A percentile compares a stretch with the other conserved stretches of the same genome.
Conservation (phyloP, 2,797 vertebrate genomes). For the Peromyscus attwateri region DNA sequence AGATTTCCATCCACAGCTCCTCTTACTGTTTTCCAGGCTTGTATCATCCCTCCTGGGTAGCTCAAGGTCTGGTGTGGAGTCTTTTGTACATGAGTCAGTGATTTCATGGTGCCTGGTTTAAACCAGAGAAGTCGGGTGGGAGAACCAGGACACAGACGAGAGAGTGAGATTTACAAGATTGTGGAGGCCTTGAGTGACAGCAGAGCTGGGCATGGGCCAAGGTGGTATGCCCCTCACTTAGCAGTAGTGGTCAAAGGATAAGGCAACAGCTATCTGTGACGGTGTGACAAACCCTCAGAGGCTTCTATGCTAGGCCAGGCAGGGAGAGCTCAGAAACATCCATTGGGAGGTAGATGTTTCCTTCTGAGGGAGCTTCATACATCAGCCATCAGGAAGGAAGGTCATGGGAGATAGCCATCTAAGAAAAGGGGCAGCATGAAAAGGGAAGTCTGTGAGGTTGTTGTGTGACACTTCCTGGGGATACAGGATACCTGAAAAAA, state of each 20-base stretch:
- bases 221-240: no score
- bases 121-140: background rate
- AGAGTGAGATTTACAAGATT: background rate
- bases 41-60: background rate
- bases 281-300: rapidly evolving
- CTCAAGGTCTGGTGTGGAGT: background rate
- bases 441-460: background rate
- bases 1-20: background rate
- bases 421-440: background rate
- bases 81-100: rapidly evolving
- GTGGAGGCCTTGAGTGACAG: background rate
- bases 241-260: background rate
- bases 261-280: background rate
- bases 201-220: background rate
- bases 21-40: background rate
- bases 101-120: background rate
- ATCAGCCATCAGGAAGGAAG: background rate
- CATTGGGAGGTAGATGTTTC: background rate
- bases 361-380: background rate
- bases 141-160: background rate
- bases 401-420: rapidly evolving
- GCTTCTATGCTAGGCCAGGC: background rate
- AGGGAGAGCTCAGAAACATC: background rate
- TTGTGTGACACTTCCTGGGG: background rate
- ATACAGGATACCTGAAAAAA: background rate